Percentiles rank a stretch among this genome's conserved stretches.
These are phyloP conservation scores for Corydoras maculifer DNA, from an alignment of 2,113 vertebrate species.

Conservation along the genomic window DNA sequence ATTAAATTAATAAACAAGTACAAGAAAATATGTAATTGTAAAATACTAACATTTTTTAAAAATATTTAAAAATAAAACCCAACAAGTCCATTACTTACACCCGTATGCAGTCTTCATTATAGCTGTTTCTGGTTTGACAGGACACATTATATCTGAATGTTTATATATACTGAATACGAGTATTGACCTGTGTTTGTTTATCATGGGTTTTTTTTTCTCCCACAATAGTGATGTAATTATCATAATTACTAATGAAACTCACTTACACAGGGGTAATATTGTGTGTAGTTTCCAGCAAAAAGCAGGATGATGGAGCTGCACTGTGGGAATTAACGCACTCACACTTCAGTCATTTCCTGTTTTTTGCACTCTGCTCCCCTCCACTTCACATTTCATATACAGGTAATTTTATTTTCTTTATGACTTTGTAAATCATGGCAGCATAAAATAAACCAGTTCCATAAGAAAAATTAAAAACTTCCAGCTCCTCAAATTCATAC, in stretches of 20 bases:
- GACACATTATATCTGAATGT: not conserved
- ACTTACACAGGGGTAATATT: not conserved
- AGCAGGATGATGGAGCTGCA: not conserved
- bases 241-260: constrained; percentile 9
- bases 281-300: constrained; percentile 17
- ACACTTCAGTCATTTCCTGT: not conserved
- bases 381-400: too few species aligned
- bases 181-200: not conserved
- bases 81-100: not conserved
- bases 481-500: too few species aligned
- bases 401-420: too few species aligned
- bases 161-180: not conserved
- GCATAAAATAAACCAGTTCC: too few species aligned
- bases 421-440: too few species aligned
- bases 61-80: not conserved
- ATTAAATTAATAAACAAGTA: not conserved
- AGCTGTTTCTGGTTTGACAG: constrained; percentile 6
- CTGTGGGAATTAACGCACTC: not conserved
- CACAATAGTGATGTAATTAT: not conserved
- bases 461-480: too few species aligned
- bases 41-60: not conserved
- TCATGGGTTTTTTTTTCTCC: constrained; percentile 9
- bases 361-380: not conserved
- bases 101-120: constrained; percentile 11
- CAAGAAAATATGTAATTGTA: not conserved